These are phyloP conservation scores for Hofmannophila pseudospretella DNA, from an alignment of 2,888 invertebrate genomes.

Conservation along the genomic window DNA sequence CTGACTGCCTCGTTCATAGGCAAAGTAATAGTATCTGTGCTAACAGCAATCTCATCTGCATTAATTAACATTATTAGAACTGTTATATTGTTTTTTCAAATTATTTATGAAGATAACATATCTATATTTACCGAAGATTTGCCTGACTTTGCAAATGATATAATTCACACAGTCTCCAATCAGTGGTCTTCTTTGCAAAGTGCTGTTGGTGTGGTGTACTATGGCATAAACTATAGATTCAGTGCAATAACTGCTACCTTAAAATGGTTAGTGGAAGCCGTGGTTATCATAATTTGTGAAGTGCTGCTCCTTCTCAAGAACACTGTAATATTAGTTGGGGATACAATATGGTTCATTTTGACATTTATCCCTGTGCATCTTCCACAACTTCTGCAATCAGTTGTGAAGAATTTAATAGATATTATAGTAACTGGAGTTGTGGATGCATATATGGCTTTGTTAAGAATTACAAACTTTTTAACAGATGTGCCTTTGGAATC, in stretches of 20 bases:
- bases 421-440: conserved; percentile 28
- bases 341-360: conserved; percentile 56
- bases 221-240: conserved; percentile 27
- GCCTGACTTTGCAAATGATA: conserved; percentile 38
- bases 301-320: conserved; percentile 42
- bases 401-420: conserved; percentile 33
- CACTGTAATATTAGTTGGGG: conserved; percentile 48
- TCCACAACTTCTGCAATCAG: conserved; percentile 41
- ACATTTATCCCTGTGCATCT: conserved; percentile 64
- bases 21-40: conserved; percentile 47
- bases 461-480: conserved; percentile 60
- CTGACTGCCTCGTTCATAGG: conserved; percentile 50
- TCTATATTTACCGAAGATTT: conserved; percentile 57
- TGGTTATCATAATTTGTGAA: conserved; percentile 38
- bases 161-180: conserved; percentile 21
- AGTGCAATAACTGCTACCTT: conserved; percentile 24
- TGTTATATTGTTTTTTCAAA: conserved; percentile 43
- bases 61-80: conserved; percentile 25
- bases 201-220: conserved; percentile 25
- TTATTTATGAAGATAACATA: conserved; percentile 66
- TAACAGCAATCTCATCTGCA: conserved; percentile 34
- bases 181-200: conserved; percentile 31
- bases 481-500: conserved; percentile 70
- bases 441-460: conserved; percentile 49
- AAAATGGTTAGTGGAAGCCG: conserved; percentile 30